Base-by-base conservation (phyloP, 2,113 vertebrate species). In the Podarcis muralis region DNA sequence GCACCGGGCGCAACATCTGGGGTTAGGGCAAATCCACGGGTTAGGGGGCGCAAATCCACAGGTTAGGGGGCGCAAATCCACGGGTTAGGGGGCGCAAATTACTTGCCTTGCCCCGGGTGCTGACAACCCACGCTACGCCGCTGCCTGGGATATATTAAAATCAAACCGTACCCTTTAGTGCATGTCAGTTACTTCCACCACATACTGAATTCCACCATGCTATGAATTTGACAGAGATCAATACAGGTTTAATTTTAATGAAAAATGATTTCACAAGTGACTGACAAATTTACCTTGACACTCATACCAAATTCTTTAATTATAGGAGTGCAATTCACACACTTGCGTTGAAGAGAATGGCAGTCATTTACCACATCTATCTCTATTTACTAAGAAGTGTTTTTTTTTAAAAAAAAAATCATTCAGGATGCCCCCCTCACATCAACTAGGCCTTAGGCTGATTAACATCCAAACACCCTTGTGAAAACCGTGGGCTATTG, bases 181-280 rank as follows among this genome's bases (percentile, higher is more conserved):
- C 83, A 89, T 81, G 77, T 37, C 93, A 84, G 82, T 90, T 93
- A 91, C 92, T 87, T 90, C 40, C 93, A 37, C 18, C 88, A 79
- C 23, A 79, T 81, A 91, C 92, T 68, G 62, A 57, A 74, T 53
- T 83, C 92, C 83, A 90, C 93, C 71, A 94, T 96, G 93, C 92
- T 88, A 91, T 13, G n/a, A 13, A 93, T 96, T 96, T 96, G 94
- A 95, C 87, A 95, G 89, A 77, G 81, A 88, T 95, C 80, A 88
- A 13, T 16, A 87, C 84, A 91, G 92, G 89, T 94, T 95, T 88
- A 94, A 87, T 93, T n/a, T n/a, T n/a, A 94, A 93, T 93, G 92
- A 93, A 78, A 95, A 96, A 95, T 94, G 87, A 81, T 93, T 96
- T 95, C 92, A 92, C 92, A 94, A 94, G 81, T 89, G 81, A 96